Evolutionary conservation across 2,888 invertebrate species (phyloP).

Genomic region (Coronaproctus castanopsis): DNA sequence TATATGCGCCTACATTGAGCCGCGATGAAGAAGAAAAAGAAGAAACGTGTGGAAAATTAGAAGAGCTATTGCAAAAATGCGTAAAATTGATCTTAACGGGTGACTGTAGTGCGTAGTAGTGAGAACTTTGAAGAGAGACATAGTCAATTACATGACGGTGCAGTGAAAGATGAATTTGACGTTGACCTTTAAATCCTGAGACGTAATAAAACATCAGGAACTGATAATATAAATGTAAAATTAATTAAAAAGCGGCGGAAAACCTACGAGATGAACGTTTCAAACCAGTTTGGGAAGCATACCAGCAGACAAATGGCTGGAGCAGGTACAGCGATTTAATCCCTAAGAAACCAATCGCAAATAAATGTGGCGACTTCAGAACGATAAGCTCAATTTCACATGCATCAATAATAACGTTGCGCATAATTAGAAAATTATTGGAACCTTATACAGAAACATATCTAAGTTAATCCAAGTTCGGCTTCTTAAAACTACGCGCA

Average conservation of each 20-base stretch:
- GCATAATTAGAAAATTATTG: not conserved
- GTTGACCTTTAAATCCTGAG: not conserved
- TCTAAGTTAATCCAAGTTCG: not conserved
- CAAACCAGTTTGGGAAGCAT: not conserved
- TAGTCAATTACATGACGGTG: not conserved
- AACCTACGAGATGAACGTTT: not conserved
- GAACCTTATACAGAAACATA: not conserved
- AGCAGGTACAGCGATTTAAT: no score
- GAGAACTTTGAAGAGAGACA: not conserved
- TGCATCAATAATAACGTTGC: not conserved
- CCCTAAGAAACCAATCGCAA: no score
- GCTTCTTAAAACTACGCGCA: not conserved
- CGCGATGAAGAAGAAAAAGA: no score
- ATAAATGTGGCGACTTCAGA: not conserved
- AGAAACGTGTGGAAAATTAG: no score
- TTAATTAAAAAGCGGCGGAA: not conserved
- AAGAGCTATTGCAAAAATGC: no score
- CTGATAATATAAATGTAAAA: not conserved
- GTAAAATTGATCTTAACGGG: no score
- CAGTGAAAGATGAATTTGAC: not conserved
- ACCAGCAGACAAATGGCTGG: no score
- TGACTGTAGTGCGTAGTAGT: no score
- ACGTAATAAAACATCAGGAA: not conserved
- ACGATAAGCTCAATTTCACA: not conserved
- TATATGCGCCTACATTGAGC: no score